Percentiles rank a stretch among this genome's conserved stretches.
Conservation (phyloP, 2,113 vertebrate species). For the Felis catus region DNA sequence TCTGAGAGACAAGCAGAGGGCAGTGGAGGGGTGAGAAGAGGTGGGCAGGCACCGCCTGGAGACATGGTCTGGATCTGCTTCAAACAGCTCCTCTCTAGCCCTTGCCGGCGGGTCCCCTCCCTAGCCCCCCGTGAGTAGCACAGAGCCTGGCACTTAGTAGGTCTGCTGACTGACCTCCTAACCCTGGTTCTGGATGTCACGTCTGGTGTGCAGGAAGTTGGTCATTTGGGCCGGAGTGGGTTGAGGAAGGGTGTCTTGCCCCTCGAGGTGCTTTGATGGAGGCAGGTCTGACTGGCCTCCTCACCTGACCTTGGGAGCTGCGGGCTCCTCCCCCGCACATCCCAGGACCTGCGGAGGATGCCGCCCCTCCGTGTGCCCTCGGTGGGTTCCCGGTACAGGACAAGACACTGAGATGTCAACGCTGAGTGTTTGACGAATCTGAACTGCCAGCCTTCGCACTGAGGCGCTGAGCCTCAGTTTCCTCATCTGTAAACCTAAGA, state of each 20-base stretch:
- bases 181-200: neutral
- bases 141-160: neutral
- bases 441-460: neutral
- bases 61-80: too few species aligned
- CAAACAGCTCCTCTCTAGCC: neutral
- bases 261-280: accelerated
- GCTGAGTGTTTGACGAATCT: neutral
- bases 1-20: neutral
- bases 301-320: neutral
- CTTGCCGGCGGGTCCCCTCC: neutral
- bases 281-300: neutral
- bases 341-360: neutral
- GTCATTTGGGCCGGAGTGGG: too few species aligned
- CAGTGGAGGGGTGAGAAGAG: neutral
- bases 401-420: accelerated
- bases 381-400: accelerated
- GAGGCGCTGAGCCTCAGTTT: neutral
- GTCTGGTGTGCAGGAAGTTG: neutral
- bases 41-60: neutral
- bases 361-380: neutral
- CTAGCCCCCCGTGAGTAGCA: accelerated
- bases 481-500: neutral
- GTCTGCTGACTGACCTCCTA: neutral
- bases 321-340: neutral
- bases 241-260: neutral